These are phyloP conservation scores for Eupeodes luniger DNA, from an alignment of 2,888 invertebrate species.

Conservation along the genomic window DNA sequence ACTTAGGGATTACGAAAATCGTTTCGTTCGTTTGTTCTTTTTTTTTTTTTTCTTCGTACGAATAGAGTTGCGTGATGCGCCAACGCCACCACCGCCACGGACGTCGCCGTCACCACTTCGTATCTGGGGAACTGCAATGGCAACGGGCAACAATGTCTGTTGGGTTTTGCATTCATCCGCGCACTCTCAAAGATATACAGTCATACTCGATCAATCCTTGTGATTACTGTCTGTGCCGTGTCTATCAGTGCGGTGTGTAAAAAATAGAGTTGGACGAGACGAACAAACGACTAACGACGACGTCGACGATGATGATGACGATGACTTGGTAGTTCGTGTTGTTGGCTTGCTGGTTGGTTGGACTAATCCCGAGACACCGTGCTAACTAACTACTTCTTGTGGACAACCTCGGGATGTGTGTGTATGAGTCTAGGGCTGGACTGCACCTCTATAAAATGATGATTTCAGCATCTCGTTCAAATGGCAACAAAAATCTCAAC, in stretches of 20 bases:
- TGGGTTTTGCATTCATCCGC: conserved; percentile 46
- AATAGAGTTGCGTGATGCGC: conserved; percentile 4
- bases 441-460: conserved; percentile 48
- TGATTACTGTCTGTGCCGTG: conserved; percentile 72
- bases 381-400: conserved; percentile 45
- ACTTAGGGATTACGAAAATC: conserved; percentile 54
- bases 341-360: conserved; percentile 13
- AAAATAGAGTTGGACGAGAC: conserved; percentile 1
- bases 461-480: conserved; percentile 63
- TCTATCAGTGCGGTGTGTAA: conserved; percentile 49
- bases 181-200: conserved; percentile 52
- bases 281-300: conserved; percentile 19
- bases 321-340: conserved; percentile 4
- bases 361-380: conserved; percentile 56
- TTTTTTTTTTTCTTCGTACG: neutral
- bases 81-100: too few relatives aligned
- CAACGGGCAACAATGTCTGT: conserved; percentile 60
- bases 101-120: neutral
- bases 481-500: conserved; percentile 33
- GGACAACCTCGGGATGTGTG: neutral
- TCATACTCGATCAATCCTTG: conserved; percentile 75
- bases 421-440: conserved; percentile 2
- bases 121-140: conserved; percentile 22
- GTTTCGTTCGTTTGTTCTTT: conserved; percentile 11
- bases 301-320: conserved; percentile 1